Evolutionary conservation across 2,797 vertebrate genomes (phyloP).

Genomic region (Gila robusta): DNA sequence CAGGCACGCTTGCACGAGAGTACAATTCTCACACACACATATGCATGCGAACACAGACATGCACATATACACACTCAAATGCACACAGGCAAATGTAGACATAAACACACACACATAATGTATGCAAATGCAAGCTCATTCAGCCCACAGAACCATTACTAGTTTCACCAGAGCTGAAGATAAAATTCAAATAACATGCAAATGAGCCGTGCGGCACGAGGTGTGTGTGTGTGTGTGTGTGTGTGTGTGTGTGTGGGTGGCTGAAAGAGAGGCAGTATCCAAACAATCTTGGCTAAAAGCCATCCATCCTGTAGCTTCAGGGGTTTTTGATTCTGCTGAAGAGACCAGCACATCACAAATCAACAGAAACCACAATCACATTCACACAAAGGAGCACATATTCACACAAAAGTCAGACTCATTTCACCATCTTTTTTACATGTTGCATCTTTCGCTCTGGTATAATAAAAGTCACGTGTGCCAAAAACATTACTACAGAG

Average conservation of each 20-base stretch:
- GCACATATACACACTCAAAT: not conserved
- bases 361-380: not conserved
- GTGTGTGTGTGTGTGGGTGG: slow-evolving; percentile 37
- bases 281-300: slow-evolving; percentile 61
- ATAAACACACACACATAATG: slow-evolving; percentile 51
- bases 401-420: not conserved
- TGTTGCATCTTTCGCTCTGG: not conserved
- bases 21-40: slow-evolving; percentile 5
- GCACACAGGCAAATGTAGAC: slow-evolving; percentile 14
- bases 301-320: slow-evolving; percentile 49
- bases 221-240: slow-evolving; percentile 26
- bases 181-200: slow-evolving; percentile 57
- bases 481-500: not conserved
- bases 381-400: not conserved
- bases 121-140: slow-evolving; percentile 13
- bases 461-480: not conserved
- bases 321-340: slow-evolving; percentile 63
- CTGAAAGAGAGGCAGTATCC: slow-evolving; percentile 42
- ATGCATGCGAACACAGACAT: no score
- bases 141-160: slow-evolving; percentile 16
- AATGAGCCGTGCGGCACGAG: slow-evolving; percentile 32
- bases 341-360: slow-evolving; percentile 22
- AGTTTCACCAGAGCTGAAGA: slow-evolving; percentile 43
- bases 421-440: not conserved
- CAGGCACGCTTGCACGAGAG: slow-evolving; percentile 44